phyloP scores from a whole-genome alignment of 1,140 invertebrate genomes.

The Brachionus rubens region DNA sequence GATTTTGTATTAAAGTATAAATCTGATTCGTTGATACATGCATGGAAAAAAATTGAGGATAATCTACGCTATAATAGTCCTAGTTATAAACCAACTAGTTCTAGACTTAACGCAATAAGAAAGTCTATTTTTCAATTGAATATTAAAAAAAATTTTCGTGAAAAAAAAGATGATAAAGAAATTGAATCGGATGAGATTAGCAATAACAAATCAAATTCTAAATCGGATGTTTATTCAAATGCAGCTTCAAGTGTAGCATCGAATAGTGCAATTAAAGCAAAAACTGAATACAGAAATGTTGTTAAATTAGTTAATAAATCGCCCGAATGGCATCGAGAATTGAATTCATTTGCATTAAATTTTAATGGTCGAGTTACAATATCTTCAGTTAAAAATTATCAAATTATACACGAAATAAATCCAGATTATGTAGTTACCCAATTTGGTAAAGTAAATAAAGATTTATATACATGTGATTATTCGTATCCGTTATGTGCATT shows the following conservation, averaged over 20 bases:
- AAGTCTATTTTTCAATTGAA: conserved; percentile 18
- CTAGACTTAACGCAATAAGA: neutral
- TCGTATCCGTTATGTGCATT: conserved; percentile 40
- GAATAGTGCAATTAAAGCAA: neutral
- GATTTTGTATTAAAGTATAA: conserved; percentile 20
- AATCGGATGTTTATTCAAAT: conserved; percentile 4
- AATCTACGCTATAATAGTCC: neutral
- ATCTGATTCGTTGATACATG: conserved; percentile 17
- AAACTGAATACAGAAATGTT: conserved; percentile 22
- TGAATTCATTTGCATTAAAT: conserved; percentile 38
- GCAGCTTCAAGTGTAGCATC: neutral
- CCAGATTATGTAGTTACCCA: conserved; percentile 33
- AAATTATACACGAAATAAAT: conserved; percentile 35
- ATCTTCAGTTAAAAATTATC: conserved; percentile 43
- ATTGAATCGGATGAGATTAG: conserved; percentile 1
- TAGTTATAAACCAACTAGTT: neutral
- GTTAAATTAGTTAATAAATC: conserved; percentile 44
- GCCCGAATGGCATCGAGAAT: conserved; percentile 15
- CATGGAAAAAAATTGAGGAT: conserved; percentile 22
- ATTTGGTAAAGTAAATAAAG: conserved; percentile 46
- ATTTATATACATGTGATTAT: conserved; percentile 46
- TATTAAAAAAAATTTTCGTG: neutral
- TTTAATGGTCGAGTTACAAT: conserved; percentile 41
- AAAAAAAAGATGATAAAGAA: neutral
- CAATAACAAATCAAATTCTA: neutral